Evolutionary conservation across 2,113 vertebrate genomes (phyloP), one percentile per base, ranked within the genome.

Genomic region (Hemiscyllium ocellatum): DNA sequence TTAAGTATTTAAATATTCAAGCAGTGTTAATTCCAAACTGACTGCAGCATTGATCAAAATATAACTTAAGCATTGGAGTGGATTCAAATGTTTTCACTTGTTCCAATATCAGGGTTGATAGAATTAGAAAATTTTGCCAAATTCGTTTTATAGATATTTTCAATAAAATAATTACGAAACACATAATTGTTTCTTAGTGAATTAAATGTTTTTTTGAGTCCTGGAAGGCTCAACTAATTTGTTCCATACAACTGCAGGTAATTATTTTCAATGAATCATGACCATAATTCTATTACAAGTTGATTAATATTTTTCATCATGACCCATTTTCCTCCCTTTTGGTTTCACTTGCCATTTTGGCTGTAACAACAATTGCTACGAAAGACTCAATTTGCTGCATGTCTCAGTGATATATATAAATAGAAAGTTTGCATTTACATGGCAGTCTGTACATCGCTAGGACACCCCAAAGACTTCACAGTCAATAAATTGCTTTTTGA

Each of bases 241-340:
- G 90, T 94, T 94, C n/a, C 56, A 94, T 94, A 94, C 19, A 29
- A 94, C n/a, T n/a, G n/a, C 33, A 66, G 56, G 24, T 37, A 94
- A 94, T 94, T 94, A 94, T 94, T 94, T 66, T 68, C n/a, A 8
- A 94, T 94, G 65, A 94, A 94, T 68, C 61, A 66, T 94, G 90
- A 65, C 29, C 90, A 68, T 66, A 94, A 94, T 94, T 94, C 61
- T 24, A 94, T 94, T 94, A 20, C n/a, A 66, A 50, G 61, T 94
- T 94, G 12, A 94, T 94, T 66, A 66, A 94, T 68, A n/a, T 76
- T 37, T 66, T 68, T 94, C 24, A n/a, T 42, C 33, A 24, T 94
- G 90, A 19, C 29, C 19, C n/a, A 20, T 42, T 65, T 94, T 68
- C 6, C n/a, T 42, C 33, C 61, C 90, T 24, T 94, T 94, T 65